Evolutionary conservation across 1,140 invertebrate species (phyloP), one percentile per base, ranked within the genome.

Genomic region (Dreissena polymorpha): DNA sequence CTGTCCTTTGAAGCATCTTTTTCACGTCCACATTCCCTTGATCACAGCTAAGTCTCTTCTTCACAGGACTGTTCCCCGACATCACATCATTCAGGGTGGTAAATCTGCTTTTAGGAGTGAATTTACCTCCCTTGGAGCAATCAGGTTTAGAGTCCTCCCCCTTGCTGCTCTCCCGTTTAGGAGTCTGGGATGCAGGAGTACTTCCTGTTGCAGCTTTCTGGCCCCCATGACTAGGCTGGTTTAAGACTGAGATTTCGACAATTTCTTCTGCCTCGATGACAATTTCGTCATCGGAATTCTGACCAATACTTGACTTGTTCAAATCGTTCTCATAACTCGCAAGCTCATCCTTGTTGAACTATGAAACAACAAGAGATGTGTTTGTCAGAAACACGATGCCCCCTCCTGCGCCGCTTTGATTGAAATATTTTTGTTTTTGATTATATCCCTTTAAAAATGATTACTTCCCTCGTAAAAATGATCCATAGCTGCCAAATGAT

Each of bases 1-100:
- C 92, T 12, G 90, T 93, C 49, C 87, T 89, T 78, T 91, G 90
- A 12, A 92, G 71, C 60, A 86, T 82, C 60, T 83, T 85, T 57
- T 86, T 74, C 5, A 49, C 69, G 8, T 69, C 55, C 5, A 60
- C 68, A 14, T 53, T 64, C 55, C 80, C 83, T 51, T 80, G 25
- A 14, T 53, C 80, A 5, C 49, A 51, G 29, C 88, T 83, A 51
- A 91, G 65, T 51, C 81, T 81, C 57, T 88, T 87, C 5, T 71
- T 86, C 13, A 84, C 70, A 6, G 86, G 82, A 80, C 89, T 89
- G 0, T 75, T 86, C 18, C 78, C 80, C 16, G 72, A 23, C 77
- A 86, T 77, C 57, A 90, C 77, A 25, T 91, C 86, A 23, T 81
- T 86, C 57, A 90, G 70, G 39, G 85, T 83, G 23, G 86, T 84